Evolutionary conservation across 2,113 vertebrate species (phyloP), one percentile per base, ranked within the genome.

Genomic region (Thunnus thynnus): DNA sequence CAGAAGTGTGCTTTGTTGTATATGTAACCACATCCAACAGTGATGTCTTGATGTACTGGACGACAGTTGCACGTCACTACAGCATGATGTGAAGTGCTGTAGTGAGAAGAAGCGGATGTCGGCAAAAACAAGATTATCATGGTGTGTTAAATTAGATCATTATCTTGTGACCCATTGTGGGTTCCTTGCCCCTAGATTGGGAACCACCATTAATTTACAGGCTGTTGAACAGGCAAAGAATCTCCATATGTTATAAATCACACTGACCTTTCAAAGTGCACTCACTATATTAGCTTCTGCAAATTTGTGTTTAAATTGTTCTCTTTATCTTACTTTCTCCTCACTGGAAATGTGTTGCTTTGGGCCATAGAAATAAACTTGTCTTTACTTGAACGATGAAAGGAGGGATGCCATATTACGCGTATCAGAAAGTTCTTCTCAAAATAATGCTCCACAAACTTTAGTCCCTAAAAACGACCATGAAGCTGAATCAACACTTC

Each of bases 281-380:
- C 47, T 44, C 20, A 50, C 16, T 73, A 75, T 50, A 55, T 82
- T 65, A 63, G 13, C 50, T 76, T 72, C n/a, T 51, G 64, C 11
- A 58, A 67, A 57, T 51, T 2, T 20, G 1, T 20, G 2, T 80
- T 66, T 1, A 70, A 64, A 58, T 57, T 18, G 14, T 32, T 6
- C 36, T 13, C 27, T 71, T 60, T 22, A 47, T 68, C 18, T 25
- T 55, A 66, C 30, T 70, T 36, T 32, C 13, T 55, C 48, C 47
- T 72, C 11, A 70, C 7, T 46, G 25, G 47, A 58, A 48, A 48
- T 1, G 14, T 3, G 1, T 32, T 67, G 13, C 46, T 69, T 62
- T 74, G 50, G 56, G 27, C 20, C 22, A 8, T 63, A 22, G 50
- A 30, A 57, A 56, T 46, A 57, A 12, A 46, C 4, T 20, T 10